Conservation (phyloP, 2,113 vertebrate species). For the Oreochromis spilurus region DNA sequence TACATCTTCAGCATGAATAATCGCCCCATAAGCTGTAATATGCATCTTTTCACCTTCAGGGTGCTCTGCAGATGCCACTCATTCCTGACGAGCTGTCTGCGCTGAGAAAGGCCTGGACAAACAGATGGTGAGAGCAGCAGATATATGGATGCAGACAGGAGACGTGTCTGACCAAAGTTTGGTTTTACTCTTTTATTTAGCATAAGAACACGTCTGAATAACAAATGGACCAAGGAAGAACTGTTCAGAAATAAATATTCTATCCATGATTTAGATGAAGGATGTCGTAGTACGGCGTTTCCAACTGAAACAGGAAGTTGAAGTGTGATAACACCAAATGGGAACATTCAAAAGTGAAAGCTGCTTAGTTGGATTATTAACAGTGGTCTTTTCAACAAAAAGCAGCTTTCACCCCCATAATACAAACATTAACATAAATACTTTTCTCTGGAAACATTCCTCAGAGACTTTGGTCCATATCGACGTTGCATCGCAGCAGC, state of each 20-base stretch:
- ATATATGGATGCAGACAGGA: background rate
- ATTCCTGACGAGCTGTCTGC: slow-evolving; percentile 10
- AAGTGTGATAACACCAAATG: background rate
- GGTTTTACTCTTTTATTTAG: background rate
- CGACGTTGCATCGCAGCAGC: background rate
- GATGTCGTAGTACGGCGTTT: background rate
- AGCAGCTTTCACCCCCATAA: background rate
- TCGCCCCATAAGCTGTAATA: background rate
- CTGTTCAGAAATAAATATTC: background rate
- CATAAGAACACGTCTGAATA: background rate
- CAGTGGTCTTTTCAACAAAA: background rate
- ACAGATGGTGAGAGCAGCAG: background rate
- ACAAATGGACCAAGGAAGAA: background rate
- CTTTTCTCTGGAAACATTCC: background rate
- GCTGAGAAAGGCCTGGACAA: background rate
- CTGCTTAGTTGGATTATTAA: background rate
- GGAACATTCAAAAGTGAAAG: background rate
- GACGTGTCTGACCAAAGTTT: background rate
- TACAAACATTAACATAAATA: background rate
- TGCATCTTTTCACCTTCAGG: slow-evolving; percentile 5
- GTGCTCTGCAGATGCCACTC: background rate
- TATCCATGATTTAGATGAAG: background rate
- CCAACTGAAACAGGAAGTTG: background rate
- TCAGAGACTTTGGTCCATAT: background rate
- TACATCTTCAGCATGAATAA: background rate